Base-by-base conservation (phyloP, 2,888 invertebrate genomes). In the Hedychridium roseum region DNA sequence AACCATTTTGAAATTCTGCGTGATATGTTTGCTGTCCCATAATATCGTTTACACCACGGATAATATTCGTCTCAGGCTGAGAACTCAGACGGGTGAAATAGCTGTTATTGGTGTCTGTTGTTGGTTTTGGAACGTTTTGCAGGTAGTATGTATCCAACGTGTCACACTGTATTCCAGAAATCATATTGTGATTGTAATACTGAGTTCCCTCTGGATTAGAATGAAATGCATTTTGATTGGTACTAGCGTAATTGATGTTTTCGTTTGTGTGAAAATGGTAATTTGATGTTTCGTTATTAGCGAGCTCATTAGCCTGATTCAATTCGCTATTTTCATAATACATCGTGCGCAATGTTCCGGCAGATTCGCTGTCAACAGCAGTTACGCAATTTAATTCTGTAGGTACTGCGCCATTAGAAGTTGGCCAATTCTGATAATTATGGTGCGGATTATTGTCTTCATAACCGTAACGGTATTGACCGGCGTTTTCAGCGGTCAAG, bases 351-450 rank as follows among this genome's bases (percentile, higher is more conserved):
- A 53, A 56, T 12, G 64, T 31, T 17, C 54, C 64, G 2, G 65
- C 44, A 20, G 60, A 21, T 3, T 59, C n/a, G n/a, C n/a, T n/a
- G n/a, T n/a, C 57, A 1, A 48, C 7, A 12, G 61, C 56, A 1
- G 58, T 26, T 11, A 31, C 11, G 20, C 35, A 47, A 7, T 30
- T 48, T 1, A 23, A 16, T 3, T 56, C 50, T 4, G 48, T 21
- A 6, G 46, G 7, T 6, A 50, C 52, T 26, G 49, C 57, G n/a
- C 50, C 59, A 23, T 57, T 71, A 1, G 66, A 40, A 2, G 65
- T 60, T 2, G 70, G 46, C 74, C 75, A 76, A 2, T 58, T 71
- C 12, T 67, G 63, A 38, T 73, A 73, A 31, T 63, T 65, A 3
- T 71, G 68, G 31, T 70, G 68, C n/a, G 57, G 49, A 14, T 66